Evolutionary conservation across 1,140 invertebrate species (phyloP).

Genomic region (Hypsibius dujardini): DNA sequence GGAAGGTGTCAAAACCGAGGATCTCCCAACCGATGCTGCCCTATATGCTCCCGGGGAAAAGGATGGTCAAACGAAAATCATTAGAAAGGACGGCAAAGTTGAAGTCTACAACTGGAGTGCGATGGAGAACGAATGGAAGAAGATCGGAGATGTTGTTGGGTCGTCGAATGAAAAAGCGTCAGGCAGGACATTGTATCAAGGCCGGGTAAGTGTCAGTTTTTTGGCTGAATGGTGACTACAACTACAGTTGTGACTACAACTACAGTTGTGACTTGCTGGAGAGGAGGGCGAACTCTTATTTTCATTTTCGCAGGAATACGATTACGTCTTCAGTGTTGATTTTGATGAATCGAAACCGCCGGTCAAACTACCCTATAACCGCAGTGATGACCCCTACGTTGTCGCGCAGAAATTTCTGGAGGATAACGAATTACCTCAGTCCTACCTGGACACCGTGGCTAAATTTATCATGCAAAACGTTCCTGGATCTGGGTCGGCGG

Average conservation of each 20-base stretch:
- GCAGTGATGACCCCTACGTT: conserved; percentile 45
- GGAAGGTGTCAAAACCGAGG: conserved; percentile 61
- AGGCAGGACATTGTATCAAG: conserved; percentile 59
- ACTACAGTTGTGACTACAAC: too few species aligned
- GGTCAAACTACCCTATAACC: conserved; percentile 78
- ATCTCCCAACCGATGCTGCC: conserved; percentile 58
- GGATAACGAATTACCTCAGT: conserved; percentile 58
- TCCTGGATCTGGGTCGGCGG: conserved; percentile 28
- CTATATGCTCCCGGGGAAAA: conserved; percentile 54
- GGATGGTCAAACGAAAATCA: conserved; percentile 69
- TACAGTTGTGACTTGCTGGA: too few species aligned
- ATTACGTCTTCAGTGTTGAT: conserved; percentile 84
- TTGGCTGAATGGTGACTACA: conserved; percentile 14
- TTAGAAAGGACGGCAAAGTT: conserved; percentile 51
- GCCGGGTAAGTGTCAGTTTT: conserved; percentile 33
- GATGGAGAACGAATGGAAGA: conserved; percentile 52
- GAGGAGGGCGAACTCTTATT: too few species aligned
- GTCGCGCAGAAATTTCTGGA: conserved; percentile 48
- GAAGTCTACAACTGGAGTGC: conserved; percentile 50
- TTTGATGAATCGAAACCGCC: conserved; percentile 69
- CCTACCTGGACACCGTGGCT: conserved; percentile 81
- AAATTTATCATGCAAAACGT: conserved; percentile 78
- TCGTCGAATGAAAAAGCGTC: conserved; percentile 43
- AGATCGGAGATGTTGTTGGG: conserved; percentile 74
- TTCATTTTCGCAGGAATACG: conserved; percentile 51